A percentile compares a stretch with the other conserved stretches of the same genome.
Conservation (phyloP, 1,140 invertebrate genomes). For the Globodera rostochiensis region DNA sequence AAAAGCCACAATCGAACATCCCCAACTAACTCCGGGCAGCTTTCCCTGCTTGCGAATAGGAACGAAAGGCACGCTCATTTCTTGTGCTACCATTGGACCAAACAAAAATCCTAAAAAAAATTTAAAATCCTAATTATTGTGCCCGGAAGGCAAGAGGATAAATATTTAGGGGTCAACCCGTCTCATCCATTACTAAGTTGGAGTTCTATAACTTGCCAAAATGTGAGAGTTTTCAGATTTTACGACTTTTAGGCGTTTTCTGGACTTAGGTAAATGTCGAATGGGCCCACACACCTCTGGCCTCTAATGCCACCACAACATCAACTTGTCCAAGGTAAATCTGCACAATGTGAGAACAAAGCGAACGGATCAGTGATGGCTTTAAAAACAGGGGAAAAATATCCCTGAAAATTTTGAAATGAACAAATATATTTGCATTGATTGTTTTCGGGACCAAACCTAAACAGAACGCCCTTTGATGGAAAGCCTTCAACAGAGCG, state of each 20-base stretch:
- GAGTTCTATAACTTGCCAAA: too few relatives aligned
- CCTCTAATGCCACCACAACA: constrained; percentile 29
- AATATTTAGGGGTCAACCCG: too few relatives aligned
- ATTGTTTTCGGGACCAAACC: not conserved
- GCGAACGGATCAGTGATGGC: constrained; percentile 17
- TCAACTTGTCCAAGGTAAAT: constrained; percentile 32
- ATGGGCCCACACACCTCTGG: constrained; percentile 17
- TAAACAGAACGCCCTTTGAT: constrained; percentile 23
- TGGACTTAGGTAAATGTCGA: too few relatives aligned
- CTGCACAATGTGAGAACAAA: constrained; percentile 24
- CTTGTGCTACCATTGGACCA: constrained; percentile 31
- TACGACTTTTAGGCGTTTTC: too few relatives aligned
- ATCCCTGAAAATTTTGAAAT: constrained; percentile 25
- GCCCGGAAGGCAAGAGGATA: too few relatives aligned
- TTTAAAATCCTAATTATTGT: not conserved
- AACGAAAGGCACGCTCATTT: constrained; percentile 32
- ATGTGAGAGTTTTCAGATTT: too few relatives aligned
- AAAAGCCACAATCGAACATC: too few relatives aligned
- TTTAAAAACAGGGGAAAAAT: constrained; percentile 31
- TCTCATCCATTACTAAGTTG: too few relatives aligned
- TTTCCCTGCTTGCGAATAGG: constrained; percentile 35
- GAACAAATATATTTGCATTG: not conserved
- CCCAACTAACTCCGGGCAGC: constrained; percentile 21
- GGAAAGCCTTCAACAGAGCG: constrained; percentile 22
- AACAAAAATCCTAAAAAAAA: constrained; percentile 38